Evolutionary conservation across 2,113 vertebrate species (phyloP), one percentile per base, ranked within the genome.

Genomic region (Hemiscyllium ocellatum): DNA sequence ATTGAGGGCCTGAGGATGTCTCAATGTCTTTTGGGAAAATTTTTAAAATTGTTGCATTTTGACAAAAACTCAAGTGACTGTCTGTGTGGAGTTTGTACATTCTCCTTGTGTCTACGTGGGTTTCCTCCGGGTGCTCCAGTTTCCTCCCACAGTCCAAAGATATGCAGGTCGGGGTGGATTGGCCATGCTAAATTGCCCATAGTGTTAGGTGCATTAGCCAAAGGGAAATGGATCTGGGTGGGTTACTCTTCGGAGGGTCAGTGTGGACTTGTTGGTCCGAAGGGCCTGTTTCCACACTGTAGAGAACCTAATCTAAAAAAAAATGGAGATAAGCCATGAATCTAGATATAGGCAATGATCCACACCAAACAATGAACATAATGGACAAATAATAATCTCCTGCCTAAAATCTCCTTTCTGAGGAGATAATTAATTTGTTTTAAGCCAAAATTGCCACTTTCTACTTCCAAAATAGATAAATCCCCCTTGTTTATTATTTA

Each of bases 401-500:
- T n/a, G 19, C 61, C 61, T 17, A n/a, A 93, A 93, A 93, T 65
- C n/a, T 66, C 17, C 33, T 65, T 93, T 37, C 19, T 65, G 10
- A 33, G 50, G 50, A 61, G 24, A 12, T 61, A 89, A 33, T 61
- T 89, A 24, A 89, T 61, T 56, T 90, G 52, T 61, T 93, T 56
- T 33, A 66, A 93, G n/a, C 37, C 66, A 22, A 93, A 42, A 66
- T 66, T 66, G 33, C 13, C 37, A 61, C 33, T n/a, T n/a, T 66
- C 65, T 37, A 66, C 29, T 8, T 66, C 19, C 37, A 42, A 66
- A 93, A 68, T 52, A 95, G 42, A 72, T 33, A 76, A 72, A 76
- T 50, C 42, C 68, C 72, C 13, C 47, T 72, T 95, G 69, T 72
- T 95, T 95, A 95, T 72, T 76, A 95, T 76, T 95, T 52, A 76